Base-by-base conservation (phyloP, 1,140 invertebrate species). In the Tribolium castaneum region DNA sequence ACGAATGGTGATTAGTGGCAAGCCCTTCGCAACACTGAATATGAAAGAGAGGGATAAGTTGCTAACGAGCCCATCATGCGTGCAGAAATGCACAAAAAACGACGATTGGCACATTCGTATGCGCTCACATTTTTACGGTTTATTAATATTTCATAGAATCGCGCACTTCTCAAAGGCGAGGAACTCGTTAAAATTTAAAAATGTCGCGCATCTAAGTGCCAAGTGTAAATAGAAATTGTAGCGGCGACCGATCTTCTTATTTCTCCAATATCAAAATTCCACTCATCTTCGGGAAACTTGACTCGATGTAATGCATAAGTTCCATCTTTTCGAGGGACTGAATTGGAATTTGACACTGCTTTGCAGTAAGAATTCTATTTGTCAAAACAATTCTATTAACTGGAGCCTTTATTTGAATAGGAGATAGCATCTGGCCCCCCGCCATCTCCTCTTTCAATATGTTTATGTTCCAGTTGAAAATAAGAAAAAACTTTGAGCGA, bases 21-120 rank as follows among this genome's bases (percentile, higher is more conserved):
- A 73, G 13, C 19, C 49, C 71, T 73, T 12, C 70, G 39, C 70
- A 19, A 72, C 70, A 72, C 16, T 72, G 70, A 72, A 39, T 50
- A 73, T 73, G 71, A 73, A 73, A 73, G 71, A 73, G 71, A 73
- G 14, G 71, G 71, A 73, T 73, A 73, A 73, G 19, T 52, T 73
- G 52, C 71, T 73, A 73, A 73, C 71, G 30, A 73, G 59, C 34
- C 35, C 59, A 66, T 66, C 59, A 66, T 66, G 59, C 59, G 59
- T 72, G 49, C 45, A 30, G 16, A 72, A 54, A 13, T 54, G 71
- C 49, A 73, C 54, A 52, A 73, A 72, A 72, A 72, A 13, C 34
- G 22, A 50, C 22, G 12, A 51, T 22, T 5, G 30, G 52, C 13
- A 54, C 25, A 73, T 52, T 50, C 54, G 19, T 35, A 73, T 73